Percentiles rank a stretch among this genome's conserved stretches.
Evolutionary conservation across 1,140 invertebrate species (phyloP).

Genomic region (Halictus rubicundus): DNA sequence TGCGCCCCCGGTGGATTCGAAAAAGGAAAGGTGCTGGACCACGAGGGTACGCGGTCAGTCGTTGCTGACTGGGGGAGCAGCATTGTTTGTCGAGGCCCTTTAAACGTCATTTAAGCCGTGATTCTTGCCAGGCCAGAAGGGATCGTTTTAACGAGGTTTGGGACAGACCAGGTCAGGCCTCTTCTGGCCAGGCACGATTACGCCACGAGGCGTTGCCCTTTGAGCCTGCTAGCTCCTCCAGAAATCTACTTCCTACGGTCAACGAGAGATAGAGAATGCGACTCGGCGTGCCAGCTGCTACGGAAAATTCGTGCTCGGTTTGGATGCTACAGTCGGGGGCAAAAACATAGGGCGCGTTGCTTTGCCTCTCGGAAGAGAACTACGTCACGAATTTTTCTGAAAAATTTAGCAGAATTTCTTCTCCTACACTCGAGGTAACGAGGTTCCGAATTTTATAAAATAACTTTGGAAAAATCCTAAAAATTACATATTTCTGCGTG

Average conservation of each 20-base stretch:
- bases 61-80: conserved; percentile 23
- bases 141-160: conserved; percentile 69
- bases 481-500: too few species aligned
- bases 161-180: conserved; percentile 61
- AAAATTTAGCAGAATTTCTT: too few species aligned
- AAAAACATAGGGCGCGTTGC: too few species aligned
- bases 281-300: conserved; percentile 34
- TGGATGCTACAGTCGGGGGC: not conserved
- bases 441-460: too few species aligned
- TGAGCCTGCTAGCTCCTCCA: conserved; percentile 6
- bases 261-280: conserved; percentile 35
- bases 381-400: too few species aligned
- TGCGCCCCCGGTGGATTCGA: not conserved
- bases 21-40: not conserved
- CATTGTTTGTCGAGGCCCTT: conserved; percentile 65
- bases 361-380: too few species aligned
- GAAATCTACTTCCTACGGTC: conserved; percentile 29
- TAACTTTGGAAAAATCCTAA: too few species aligned
- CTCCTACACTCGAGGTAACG: too few species aligned
- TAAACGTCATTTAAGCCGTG: conserved; percentile 70
- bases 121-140: conserved; percentile 62
- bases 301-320: conserved; percentile 51
- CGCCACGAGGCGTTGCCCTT: conserved; percentile 57
- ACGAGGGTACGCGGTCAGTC: conserved; percentile 1
- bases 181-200: conserved; percentile 37